Evolutionary conservation across 1,140 invertebrate species (phyloP).

Genomic region (Chelonus insularis): DNA sequence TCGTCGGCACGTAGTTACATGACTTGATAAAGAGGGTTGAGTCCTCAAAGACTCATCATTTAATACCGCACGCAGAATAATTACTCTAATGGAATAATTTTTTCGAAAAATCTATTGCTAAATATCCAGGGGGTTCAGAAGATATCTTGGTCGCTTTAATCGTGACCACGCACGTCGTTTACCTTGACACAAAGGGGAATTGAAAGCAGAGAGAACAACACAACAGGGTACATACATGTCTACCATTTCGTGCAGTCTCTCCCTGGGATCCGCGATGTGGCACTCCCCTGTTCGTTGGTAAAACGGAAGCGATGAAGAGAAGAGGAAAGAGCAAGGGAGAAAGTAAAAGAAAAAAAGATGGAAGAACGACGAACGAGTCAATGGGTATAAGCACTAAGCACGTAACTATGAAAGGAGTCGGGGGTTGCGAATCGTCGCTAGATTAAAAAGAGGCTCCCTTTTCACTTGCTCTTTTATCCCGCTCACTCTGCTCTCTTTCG

Average conservation of each 20-base stretch:
- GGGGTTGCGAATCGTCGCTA: constrained; percentile 56
- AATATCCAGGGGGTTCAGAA: not conserved
- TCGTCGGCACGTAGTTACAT: too few species aligned
- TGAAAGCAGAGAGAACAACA: not conserved
- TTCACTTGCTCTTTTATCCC: constrained; percentile 58
- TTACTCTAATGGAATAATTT: constrained; percentile 26
- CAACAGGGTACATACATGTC: not conserved
- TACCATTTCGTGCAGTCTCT: not conserved
- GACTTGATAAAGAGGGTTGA: too few species aligned
- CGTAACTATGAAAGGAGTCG: constrained; percentile 55
- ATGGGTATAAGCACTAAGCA: constrained; percentile 58
- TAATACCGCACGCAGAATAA: not conserved
- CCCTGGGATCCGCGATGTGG: not conserved
- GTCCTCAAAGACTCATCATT: too few species aligned
- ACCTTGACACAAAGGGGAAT: not conserved
- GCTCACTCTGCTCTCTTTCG: constrained; percentile 31
- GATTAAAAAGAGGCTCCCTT: constrained; percentile 60
- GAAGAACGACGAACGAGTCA: constrained; percentile 39
- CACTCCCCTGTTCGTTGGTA: not conserved
- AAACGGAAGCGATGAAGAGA: constrained; percentile 15
- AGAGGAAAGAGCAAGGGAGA: constrained; percentile 13
- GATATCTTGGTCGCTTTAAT: constrained; percentile 6
- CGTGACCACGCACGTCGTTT: constrained; percentile 20
- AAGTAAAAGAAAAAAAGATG: constrained; percentile 25
- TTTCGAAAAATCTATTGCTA: not conserved